A percentile compares a stretch with the other conserved stretches of the same genome.
Evolutionary conservation across 2,888 invertebrate genomes (phyloP).

Genomic region (Reticulitermes lucifugus): DNA sequence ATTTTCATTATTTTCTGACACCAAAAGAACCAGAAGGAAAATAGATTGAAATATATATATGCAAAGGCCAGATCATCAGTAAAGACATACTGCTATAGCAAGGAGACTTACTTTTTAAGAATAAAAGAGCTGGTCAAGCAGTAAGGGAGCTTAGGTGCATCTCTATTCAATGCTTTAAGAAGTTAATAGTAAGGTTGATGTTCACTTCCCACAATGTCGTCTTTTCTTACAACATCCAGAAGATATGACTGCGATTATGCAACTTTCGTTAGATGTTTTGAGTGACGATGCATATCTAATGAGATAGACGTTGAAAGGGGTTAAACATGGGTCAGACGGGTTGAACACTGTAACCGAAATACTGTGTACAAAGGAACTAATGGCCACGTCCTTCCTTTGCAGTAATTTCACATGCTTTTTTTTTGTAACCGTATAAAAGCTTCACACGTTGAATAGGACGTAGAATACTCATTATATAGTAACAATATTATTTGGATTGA

Average conservation of each 20-base stretch:
- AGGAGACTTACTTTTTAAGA: neutral
- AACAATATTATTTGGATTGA: constrained; percentile 28
- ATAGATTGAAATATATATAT: constrained; percentile 29
- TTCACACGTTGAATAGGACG: neutral
- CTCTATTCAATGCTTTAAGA: neutral
- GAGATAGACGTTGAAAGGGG: constrained; percentile 42
- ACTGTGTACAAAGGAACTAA: constrained; percentile 9
- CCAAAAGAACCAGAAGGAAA: constrained; percentile 18
- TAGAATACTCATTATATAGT: neutral
- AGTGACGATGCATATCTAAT: constrained; percentile 49
- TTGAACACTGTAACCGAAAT: constrained; percentile 45
- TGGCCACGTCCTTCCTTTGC: neutral
- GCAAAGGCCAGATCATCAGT: constrained; percentile 8
- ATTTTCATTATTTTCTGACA: constrained; percentile 25
- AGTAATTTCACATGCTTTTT: constrained; percentile 18
- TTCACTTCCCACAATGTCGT: constrained; percentile 26
- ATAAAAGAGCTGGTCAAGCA: constrained; percentile 27
- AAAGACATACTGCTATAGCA: neutral
- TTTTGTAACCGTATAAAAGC: neutral
- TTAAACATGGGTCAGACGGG: constrained; percentile 43
- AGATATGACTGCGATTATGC: constrained; percentile 46
- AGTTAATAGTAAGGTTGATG: constrained; percentile 23
- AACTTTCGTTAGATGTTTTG: constrained; percentile 44
- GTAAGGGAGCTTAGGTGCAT: constrained; percentile 11
- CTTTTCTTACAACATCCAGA: constrained; percentile 23